Base-by-base conservation (phyloP, 2,797 vertebrate genomes). In the Tarsius wallacei region DNA sequence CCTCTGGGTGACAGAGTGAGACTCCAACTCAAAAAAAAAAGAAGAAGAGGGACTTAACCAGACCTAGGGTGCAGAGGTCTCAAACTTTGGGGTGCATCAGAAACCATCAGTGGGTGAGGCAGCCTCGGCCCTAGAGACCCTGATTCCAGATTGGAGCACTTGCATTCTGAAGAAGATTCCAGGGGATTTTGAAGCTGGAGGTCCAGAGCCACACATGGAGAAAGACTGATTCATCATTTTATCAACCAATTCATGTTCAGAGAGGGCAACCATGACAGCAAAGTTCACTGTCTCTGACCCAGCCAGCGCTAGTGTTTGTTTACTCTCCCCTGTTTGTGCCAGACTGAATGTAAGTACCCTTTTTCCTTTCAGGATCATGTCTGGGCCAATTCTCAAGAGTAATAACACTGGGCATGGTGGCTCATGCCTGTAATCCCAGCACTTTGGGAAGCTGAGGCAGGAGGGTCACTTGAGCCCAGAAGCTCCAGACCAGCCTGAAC, bases 211-310 rank as follows among this genome's bases (percentile, higher is more conserved):
- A 0, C 51, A 4, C 1, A 1, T 0, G 15, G 90, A 73, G 19
- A 59, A 51, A n/a, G 49, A 17, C 53, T 2, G 8, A 16, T 26
- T 15, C 21, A 0, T 1, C 0, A 28, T 47, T 42, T n/a, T 47
- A 0, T 22, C 21, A 9, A 2, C 19, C 42, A 1, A 42, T 42
- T 59, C 53, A 42, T 13, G 16, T 68, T 31, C 86, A 24, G 42
- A n/a, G 7, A 55, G 73, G 24, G 42, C 15, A 9, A 5, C 2
- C 47, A 0, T 0, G 11, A 14, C 0, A 28, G 15, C n/a, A 5
- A 0, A 0, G 13, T 7, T 12, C 68, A 7, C 13, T 31, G 0
- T 0, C 4, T n/a, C 28, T 13, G 57, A 4, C 49, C 16, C 82
- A 12, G 6, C n/a, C 17, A 1, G 47, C 59, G 28, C 42, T 1